These are phyloP conservation scores for Dipus sagitta DNA, from an alignment of 2,797 vertebrate species.

Conservation along the genomic window DNA sequence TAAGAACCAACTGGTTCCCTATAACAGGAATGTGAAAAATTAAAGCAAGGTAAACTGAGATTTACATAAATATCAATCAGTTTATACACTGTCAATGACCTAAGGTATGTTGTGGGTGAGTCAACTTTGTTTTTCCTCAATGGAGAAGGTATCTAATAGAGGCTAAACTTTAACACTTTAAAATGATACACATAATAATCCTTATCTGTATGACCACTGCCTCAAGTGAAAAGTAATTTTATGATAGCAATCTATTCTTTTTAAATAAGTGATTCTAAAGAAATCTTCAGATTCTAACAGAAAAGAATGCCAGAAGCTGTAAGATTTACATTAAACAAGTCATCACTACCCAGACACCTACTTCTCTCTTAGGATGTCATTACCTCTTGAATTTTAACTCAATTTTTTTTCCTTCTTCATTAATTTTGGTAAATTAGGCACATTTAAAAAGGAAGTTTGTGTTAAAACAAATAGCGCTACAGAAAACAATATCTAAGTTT, in stretches of 20 bases:
- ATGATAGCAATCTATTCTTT: too few relatives aligned
- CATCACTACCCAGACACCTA: slow-evolving; percentile 68
- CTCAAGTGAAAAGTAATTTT: too few relatives aligned
- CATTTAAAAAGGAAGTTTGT: slow-evolving; percentile 26
- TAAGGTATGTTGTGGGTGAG: slow-evolving; percentile 79
- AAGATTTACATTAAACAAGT: slow-evolving; percentile 80
- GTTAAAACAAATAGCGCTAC: slow-evolving; percentile 83
- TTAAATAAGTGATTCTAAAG: too few relatives aligned
- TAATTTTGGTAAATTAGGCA: too few relatives aligned
- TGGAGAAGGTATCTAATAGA: slow-evolving; percentile 78
- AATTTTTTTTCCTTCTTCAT: too few relatives aligned
- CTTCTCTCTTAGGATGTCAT: too few relatives aligned
- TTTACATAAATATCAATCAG: slow-evolving; percentile 85
- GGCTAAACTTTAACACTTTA: slow-evolving; percentile 76
- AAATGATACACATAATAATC: too few relatives aligned
- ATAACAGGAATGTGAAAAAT: slow-evolving; percentile 88
- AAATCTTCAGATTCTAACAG: slow-evolving; percentile 77
- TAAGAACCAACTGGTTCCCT: slow-evolving; percentile 84
- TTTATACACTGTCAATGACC: slow-evolving; percentile 75
- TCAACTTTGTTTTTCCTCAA: slow-evolving; percentile 69
- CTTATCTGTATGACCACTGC: too few relatives aligned
- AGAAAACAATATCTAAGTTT: slow-evolving; percentile 74
- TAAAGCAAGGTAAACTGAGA: slow-evolving; percentile 87
- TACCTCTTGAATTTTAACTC: too few relatives aligned
- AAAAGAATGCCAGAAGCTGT: slow-evolving; percentile 79